Evolutionary conservation across 2,113 vertebrate species (phyloP).

Genomic region (Callospermophilus lateralis): DNA sequence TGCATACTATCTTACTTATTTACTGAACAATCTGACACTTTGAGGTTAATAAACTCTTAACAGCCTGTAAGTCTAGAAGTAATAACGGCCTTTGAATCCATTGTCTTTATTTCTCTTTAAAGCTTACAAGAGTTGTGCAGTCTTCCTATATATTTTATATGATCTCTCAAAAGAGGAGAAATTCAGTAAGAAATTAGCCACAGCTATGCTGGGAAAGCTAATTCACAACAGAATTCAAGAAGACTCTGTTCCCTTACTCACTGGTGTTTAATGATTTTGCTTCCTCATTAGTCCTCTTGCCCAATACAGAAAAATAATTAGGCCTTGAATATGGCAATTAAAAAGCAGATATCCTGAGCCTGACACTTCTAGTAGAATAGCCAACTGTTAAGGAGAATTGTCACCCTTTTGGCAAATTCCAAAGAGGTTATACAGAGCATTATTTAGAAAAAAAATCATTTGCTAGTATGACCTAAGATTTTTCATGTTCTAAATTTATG

Average conservation of each 20-base stretch:
- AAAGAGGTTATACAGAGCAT: slow-evolving; percentile 57
- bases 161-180: slow-evolving; percentile 8
- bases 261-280: slow-evolving; percentile 61
- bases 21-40: not conserved
- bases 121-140: not conserved
- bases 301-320: slow-evolving; percentile 71
- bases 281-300: slow-evolving; percentile 72
- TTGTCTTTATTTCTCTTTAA: slow-evolving; percentile 52
- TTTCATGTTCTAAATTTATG: not conserved
- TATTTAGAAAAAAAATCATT: not conserved
- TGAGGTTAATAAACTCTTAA: slow-evolving; percentile 49
- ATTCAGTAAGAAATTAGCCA: slow-evolving; percentile 43
- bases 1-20: not conserved
- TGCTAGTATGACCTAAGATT: slow-evolving; percentile 53
- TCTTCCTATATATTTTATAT: slow-evolving; percentile 49
- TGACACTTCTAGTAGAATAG: not conserved
- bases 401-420: not conserved
- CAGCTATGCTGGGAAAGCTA: slow-evolving; percentile 26
- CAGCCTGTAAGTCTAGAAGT: not conserved
- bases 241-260: slow-evolving; percentile 16
- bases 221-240: slow-evolving; percentile 53
- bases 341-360: slow-evolving; percentile 65
- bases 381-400: slow-evolving; percentile 1
- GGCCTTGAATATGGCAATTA: slow-evolving; percentile 58
- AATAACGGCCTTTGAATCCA: slow-evolving; percentile 42